Conservation (phyloP, 2,113 vertebrate genomes). For the Microtus montanus region DNA sequence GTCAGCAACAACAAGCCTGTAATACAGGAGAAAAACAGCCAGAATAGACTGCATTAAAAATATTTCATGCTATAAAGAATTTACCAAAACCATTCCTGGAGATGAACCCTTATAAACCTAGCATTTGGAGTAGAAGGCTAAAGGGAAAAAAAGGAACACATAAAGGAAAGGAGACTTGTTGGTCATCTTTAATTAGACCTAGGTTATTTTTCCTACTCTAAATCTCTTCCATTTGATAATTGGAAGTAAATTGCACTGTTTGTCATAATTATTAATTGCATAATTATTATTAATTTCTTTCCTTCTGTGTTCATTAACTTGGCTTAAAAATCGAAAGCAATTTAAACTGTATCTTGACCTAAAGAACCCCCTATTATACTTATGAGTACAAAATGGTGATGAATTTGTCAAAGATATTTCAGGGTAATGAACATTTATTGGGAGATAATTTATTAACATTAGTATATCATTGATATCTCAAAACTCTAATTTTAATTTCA, state of each 20-base stretch:
- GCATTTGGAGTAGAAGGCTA: rapidly evolving
- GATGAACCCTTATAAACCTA: neutral
- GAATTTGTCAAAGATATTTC: conserved; percentile 55
- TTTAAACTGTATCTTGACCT: conserved; percentile 61
- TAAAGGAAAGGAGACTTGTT: neutral
- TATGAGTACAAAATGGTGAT: conserved; percentile 45
- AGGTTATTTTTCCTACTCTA: neutral
- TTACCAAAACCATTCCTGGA: neutral
- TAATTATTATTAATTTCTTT: conserved; percentile 74
- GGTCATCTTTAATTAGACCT: conserved; percentile 39
- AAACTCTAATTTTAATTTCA: neutral
- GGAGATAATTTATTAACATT: neutral
- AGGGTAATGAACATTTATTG: conserved; percentile 6
- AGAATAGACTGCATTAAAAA: no score
- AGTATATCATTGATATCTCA: neutral
- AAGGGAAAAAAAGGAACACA: neutral
- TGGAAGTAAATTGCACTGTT: conserved; percentile 60
- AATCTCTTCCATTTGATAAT: conserved; percentile 33
- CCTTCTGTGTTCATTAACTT: conserved; percentile 63
- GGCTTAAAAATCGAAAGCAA: conserved; percentile 55
- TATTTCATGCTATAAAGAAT: no score
- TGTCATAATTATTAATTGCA: conserved; percentile 60
- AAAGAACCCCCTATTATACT: conserved; percentile 37
- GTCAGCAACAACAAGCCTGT: no score
- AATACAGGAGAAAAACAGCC: no score